Percentiles rank a stretch among this genome's conserved stretches.
phyloP scores from a whole-genome alignment of 2,888 invertebrate species.

The Caenorhabditis sp. region DNA sequence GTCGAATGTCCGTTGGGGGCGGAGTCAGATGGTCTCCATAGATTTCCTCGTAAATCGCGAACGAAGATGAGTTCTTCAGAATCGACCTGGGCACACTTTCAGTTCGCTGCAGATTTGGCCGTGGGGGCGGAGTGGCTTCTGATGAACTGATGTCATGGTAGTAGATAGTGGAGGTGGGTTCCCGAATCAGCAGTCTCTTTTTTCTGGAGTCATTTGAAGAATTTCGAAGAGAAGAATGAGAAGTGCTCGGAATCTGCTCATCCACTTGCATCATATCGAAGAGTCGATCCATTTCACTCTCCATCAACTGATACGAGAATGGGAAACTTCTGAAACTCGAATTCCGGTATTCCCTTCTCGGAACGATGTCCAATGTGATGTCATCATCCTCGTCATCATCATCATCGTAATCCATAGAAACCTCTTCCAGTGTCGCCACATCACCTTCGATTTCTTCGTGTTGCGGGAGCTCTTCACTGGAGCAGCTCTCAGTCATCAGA shows the following conservation, averaged over 20 bases:
- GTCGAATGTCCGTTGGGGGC: constrained; percentile 68
- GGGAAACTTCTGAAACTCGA: constrained; percentile 59
- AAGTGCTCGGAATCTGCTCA: constrained; percentile 60
- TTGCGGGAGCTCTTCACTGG: constrained; percentile 30
- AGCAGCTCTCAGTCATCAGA: constrained; percentile 39
- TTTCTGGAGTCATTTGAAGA: constrained; percentile 3
- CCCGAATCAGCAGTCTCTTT: constrained; percentile 54
- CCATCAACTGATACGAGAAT: constrained; percentile 58
- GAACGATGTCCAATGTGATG: constrained; percentile 40
- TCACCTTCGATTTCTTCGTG: constrained; percentile 53
- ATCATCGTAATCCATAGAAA: constrained; percentile 36
- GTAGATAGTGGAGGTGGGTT: constrained; percentile 61
- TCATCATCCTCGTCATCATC: constrained; percentile 61
- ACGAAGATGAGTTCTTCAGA: constrained; percentile 66
- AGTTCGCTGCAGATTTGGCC: constrained; percentile 29
- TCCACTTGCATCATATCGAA: constrained; percentile 65
- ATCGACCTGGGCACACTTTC: constrained; percentile 65
- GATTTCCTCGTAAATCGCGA: constrained; percentile 72
- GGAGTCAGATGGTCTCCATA: constrained; percentile 71
- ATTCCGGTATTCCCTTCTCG: constrained; percentile 45
- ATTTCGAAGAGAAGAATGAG: constrained; percentile 22
- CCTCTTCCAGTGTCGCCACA: constrained; percentile 45
- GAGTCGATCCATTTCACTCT: constrained; percentile 60
- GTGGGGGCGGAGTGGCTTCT: constrained; percentile 40
- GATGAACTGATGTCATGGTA: constrained; percentile 52